Conservation (phyloP, 2,888 invertebrate species). For the Callyntrura guangdongensis region DNA sequence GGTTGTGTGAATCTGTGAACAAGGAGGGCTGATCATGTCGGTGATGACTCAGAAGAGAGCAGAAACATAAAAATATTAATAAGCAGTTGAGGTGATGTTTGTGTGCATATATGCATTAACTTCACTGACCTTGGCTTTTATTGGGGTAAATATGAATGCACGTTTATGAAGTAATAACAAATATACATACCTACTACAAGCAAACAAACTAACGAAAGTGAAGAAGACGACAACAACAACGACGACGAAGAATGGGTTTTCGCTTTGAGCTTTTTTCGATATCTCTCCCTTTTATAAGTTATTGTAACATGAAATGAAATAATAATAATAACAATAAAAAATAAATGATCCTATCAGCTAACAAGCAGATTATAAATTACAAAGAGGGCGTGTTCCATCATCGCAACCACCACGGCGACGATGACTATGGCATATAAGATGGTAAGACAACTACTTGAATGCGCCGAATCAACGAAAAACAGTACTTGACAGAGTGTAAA, state of each 20-base stretch:
- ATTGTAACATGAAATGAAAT: constrained; percentile 14
- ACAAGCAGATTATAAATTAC: constrained; percentile 31
- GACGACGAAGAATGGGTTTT: too few species aligned
- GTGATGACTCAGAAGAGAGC: too few species aligned
- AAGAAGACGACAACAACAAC: too few species aligned
- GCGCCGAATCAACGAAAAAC: neutral
- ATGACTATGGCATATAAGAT: too few species aligned
- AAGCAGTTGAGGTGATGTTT: too few species aligned
- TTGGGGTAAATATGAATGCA: too few species aligned
- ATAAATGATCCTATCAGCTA: constrained; percentile 20
- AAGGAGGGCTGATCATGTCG: too few species aligned
- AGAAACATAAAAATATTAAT: too few species aligned
- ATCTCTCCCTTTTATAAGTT: neutral
- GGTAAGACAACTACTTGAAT: too few species aligned
- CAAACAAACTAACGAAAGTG: too few species aligned
- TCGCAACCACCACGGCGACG: neutral
- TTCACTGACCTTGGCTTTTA: constrained; percentile 34
- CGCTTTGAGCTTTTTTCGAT: too few species aligned
- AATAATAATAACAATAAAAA: neutral
- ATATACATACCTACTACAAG: neutral
- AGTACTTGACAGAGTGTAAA: constrained; percentile 1
- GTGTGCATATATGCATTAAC: neutral
- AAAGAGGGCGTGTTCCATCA: constrained; percentile 19
- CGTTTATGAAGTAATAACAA: neutral
- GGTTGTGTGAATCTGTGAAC: too few species aligned